A percentile compares a stretch with the other conserved stretches of the same genome.
Conservation (phyloP, 2,797 vertebrate genomes). For the Poliocrania exsul region DNA sequence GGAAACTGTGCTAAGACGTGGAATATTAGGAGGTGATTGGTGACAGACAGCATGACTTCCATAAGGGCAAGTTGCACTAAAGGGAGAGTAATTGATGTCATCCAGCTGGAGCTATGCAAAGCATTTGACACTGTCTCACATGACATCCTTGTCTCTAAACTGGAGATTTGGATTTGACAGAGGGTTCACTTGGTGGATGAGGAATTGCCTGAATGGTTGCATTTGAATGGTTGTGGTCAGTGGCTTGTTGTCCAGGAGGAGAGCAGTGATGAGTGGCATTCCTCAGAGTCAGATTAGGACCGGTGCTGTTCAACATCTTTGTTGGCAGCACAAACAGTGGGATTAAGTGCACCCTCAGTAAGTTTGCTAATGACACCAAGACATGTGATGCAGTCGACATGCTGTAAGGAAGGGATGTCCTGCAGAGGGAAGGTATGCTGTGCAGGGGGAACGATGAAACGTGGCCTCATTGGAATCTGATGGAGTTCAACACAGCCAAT, state of each 20-base stretch:
- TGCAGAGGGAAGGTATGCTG: neutral
- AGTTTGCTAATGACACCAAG: neutral
- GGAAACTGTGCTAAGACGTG: neutral
- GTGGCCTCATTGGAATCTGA: neutral
- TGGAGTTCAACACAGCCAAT: neutral
- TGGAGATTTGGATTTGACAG: neutral
- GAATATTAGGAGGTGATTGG: neutral
- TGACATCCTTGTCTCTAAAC: neutral
- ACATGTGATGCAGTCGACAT: too few relatives aligned
- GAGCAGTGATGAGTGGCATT: neutral
- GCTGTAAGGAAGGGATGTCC: neutral
- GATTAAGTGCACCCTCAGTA: neutral
- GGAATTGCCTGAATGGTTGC: neutral
- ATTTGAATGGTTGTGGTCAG: neutral
- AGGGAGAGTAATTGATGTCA: neutral
- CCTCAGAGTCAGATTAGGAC: accelerated
- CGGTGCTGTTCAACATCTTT: neutral
- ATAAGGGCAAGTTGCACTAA: neutral
- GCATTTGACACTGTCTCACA: neutral
- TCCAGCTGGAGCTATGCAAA: neutral
- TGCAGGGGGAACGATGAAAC: neutral
- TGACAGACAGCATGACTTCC: neutral
- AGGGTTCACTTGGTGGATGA: neutral
- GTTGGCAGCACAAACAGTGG: neutral
- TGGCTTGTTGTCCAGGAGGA: neutral